phyloP scores from a whole-genome alignment of 2,888 invertebrate genomes.

The Nebria brevicollis region DNA sequence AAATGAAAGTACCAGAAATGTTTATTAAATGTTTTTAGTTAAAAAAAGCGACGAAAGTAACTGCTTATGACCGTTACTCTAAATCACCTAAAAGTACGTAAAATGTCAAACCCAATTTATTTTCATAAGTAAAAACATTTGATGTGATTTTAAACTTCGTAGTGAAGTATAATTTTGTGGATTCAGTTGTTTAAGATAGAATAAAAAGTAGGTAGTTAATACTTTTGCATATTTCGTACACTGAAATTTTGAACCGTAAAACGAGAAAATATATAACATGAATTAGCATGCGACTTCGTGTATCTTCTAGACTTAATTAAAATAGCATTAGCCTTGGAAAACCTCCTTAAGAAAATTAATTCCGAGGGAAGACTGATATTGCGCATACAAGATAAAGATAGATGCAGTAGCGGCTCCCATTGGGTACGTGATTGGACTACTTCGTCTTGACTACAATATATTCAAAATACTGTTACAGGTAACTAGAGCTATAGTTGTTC shows the following conservation, averaged over 20 bases:
- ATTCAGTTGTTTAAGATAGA: not conserved
- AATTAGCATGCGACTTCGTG: slow-evolving; percentile 38
- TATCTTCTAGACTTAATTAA: slow-evolving; percentile 46
- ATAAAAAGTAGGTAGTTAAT: not conserved
- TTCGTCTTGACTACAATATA: too few species aligned
- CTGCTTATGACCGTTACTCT: not conserved
- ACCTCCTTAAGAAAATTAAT: slow-evolving; percentile 46
- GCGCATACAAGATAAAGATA: not conserved
- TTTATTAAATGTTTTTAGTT: too few species aligned
- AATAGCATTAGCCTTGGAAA: slow-evolving; percentile 45
- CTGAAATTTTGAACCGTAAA: not conserved
- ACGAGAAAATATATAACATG: slow-evolving; percentile 35
- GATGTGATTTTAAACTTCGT: not conserved
- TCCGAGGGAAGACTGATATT: slow-evolving; percentile 22
- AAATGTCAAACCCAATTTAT: not conserved
- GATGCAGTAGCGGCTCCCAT: not conserved
- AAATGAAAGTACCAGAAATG: not conserved
- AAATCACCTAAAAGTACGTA: not conserved
- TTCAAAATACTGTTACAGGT: too few species aligned
- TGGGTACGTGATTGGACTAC: not conserved
- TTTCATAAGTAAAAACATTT: not conserved
- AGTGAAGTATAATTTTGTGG: not conserved
- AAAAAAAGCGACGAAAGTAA: not conserved
- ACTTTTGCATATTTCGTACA: not conserved
- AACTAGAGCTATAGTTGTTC: too few species aligned